Conservation (phyloP, 1,140 invertebrate species). For the Sitophilus oryzae region DNA sequence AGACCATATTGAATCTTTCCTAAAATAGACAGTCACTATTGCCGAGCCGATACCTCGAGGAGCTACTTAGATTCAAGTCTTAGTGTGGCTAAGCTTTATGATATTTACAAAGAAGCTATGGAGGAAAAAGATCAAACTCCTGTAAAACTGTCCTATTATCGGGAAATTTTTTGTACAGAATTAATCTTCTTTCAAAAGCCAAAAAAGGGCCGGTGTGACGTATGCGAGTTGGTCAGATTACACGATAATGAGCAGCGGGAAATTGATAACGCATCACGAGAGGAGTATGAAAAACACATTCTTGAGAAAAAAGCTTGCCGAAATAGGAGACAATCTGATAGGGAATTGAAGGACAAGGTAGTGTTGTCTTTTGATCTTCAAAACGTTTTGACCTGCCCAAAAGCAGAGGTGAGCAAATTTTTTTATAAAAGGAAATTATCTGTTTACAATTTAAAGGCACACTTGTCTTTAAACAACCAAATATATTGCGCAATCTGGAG, state of each 20-base stretch:
- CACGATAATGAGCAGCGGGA: neutral
- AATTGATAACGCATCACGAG: too few relatives aligned
- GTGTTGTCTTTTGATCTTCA: conserved; percentile 31
- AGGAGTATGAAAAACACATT: conserved; percentile 5
- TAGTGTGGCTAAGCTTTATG: too few relatives aligned
- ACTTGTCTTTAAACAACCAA: conserved; percentile 20
- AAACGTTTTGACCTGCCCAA: conserved; percentile 32
- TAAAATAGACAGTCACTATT: too few relatives aligned
- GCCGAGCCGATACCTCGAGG: too few relatives aligned
- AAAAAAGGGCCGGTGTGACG: conserved; percentile 26
- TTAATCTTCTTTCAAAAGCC: conserved; percentile 19
- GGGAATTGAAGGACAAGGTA: conserved; percentile 5
- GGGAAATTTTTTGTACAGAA: conserved; percentile 15
- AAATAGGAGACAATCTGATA: conserved; percentile 19
- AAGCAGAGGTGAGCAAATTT: conserved; percentile 26
- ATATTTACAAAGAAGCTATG: too few relatives aligned
- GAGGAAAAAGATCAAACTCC: too few relatives aligned
- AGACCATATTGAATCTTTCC: conserved; percentile 21
- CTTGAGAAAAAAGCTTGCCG: conserved; percentile 8
- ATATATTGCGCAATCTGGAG: conserved; percentile 31
- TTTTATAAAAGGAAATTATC: conserved; percentile 31
- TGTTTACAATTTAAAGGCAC: conserved; percentile 33
- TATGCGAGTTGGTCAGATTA: conserved; percentile 21
- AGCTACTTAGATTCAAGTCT: too few relatives aligned
- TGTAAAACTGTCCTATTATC: too few relatives aligned